These are phyloP conservation scores for Poecilia wingei DNA, from an alignment of 2,797 vertebrate species.

Conservation along the genomic window DNA sequence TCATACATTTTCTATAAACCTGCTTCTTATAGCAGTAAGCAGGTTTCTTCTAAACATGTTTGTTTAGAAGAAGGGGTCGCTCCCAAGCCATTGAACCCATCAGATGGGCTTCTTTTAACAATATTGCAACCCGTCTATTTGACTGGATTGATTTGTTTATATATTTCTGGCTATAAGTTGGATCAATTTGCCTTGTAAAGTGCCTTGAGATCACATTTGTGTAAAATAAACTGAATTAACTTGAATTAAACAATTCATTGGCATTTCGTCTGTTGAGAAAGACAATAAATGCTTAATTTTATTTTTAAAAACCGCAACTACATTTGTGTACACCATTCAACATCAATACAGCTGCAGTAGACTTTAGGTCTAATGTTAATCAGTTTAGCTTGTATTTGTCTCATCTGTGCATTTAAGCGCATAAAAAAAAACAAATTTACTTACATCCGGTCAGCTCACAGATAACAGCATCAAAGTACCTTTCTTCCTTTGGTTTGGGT, in stretches of 20 bases:
- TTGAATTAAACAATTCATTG: background rate
- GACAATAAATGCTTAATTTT: background rate
- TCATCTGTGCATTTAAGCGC: background rate
- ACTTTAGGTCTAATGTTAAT: background rate
- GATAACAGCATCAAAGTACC: conserved; percentile 11
- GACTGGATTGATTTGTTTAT: background rate
- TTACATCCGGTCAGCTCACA: background rate
- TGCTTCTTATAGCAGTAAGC: background rate
- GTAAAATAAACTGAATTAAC: background rate
- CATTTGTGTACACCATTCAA: background rate
- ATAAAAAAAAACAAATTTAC: background rate
- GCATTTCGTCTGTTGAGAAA: background rate
- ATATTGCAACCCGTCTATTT: background rate
- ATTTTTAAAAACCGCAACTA: too few species aligned
- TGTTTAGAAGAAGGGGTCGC: background rate
- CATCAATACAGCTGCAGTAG: background rate
- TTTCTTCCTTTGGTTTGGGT: conserved; percentile 19
- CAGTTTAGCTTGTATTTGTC: background rate
- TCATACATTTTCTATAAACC: background rate
- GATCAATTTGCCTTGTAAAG: background rate
- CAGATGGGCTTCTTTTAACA: background rate
- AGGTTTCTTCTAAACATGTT: too few species aligned
- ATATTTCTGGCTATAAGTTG: background rate
- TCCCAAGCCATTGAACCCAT: background rate
- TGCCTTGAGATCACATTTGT: background rate